Evolutionary conservation across 2,797 vertebrate genomes (phyloP).

Genomic region (Pangasius krempfi): DNA sequence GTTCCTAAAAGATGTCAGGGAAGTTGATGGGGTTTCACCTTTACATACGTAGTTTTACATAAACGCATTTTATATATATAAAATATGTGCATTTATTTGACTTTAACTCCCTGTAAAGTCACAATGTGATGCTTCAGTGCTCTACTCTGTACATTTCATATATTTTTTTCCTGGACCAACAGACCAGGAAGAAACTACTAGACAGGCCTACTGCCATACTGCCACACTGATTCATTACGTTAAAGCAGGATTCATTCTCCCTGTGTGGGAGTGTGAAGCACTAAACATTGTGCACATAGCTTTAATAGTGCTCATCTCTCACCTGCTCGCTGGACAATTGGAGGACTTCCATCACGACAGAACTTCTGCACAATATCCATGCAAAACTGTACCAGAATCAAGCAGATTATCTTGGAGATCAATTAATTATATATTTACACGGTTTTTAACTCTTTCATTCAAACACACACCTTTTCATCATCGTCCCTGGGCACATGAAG

Average conservation of each 20-base stretch:
- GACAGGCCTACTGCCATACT: background rate
- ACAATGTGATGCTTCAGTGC: background rate
- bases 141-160: background rate
- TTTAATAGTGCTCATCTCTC: slow-evolving; percentile 34
- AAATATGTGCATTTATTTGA: background rate
- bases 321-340: slow-evolving; percentile 87
- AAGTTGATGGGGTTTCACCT: background rate
- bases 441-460: background rate
- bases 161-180: background rate
- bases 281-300: background rate
- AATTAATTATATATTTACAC: background rate
- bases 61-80: background rate
- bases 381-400: slow-evolving; percentile 79
- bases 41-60: background rate
- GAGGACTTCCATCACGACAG: slow-evolving; percentile 67
- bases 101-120: background rate
- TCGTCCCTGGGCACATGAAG: slow-evolving; percentile 79
- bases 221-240: background rate
- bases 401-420: background rate
- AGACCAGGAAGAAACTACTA: no score
- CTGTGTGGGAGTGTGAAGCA: background rate
- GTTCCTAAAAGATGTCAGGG: no score
- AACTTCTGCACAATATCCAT: slow-evolving; percentile 80
- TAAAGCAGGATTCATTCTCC: background rate
- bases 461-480: slow-evolving; percentile 85